These are phyloP conservation scores for Pilophorus perplexus DNA, from an alignment of 2,888 invertebrate species.

Conservation along the genomic window DNA sequence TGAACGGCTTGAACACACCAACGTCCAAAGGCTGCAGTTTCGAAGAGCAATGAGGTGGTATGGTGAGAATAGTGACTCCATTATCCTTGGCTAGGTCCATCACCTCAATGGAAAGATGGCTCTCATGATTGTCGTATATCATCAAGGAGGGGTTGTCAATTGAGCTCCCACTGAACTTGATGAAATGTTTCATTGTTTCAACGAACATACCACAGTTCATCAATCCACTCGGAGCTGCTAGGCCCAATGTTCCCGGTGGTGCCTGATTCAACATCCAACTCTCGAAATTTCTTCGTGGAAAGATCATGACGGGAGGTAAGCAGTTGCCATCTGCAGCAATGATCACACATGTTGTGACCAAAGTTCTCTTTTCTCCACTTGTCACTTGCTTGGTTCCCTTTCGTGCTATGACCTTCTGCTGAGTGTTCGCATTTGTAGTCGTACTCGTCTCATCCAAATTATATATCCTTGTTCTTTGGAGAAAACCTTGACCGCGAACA, in stretches of 20 bases:
- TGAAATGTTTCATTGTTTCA: slow-evolving; percentile 40
- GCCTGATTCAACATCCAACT: slow-evolving; percentile 15
- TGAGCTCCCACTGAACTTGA: slow-evolving; percentile 46
- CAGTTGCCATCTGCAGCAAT: slow-evolving; percentile 21
- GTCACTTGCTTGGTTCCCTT: slow-evolving; percentile 16
- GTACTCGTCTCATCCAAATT: slow-evolving; percentile 52
- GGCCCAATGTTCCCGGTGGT: slow-evolving; percentile 51
- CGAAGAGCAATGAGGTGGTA: slow-evolving; percentile 53
- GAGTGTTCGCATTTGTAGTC: slow-evolving; percentile 9
- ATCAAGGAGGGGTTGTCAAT: slow-evolving; percentile 49
- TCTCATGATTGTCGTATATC: slow-evolving; percentile 51
- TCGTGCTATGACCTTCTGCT: slow-evolving; percentile 13
- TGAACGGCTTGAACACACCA: slow-evolving; percentile 50
- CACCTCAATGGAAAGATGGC: slow-evolving; percentile 49
- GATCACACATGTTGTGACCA: slow-evolving; percentile 22
- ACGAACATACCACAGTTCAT: slow-evolving; percentile 45
- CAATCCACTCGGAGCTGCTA: slow-evolving; percentile 47
- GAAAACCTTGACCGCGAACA: slow-evolving; percentile 37
- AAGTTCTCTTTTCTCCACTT: slow-evolving; percentile 18
- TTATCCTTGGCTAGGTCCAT: slow-evolving; percentile 51
- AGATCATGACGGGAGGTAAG: slow-evolving; percentile 21
- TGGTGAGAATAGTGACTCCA: slow-evolving; percentile 52
- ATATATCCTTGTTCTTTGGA: slow-evolving; percentile 50
- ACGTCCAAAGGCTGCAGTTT: slow-evolving; percentile 52
- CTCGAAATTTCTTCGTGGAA: slow-evolving; percentile 8